These are phyloP conservation scores for Melolontha melolontha DNA, from an alignment of 2,888 invertebrate species.

Conservation along the genomic window DNA sequence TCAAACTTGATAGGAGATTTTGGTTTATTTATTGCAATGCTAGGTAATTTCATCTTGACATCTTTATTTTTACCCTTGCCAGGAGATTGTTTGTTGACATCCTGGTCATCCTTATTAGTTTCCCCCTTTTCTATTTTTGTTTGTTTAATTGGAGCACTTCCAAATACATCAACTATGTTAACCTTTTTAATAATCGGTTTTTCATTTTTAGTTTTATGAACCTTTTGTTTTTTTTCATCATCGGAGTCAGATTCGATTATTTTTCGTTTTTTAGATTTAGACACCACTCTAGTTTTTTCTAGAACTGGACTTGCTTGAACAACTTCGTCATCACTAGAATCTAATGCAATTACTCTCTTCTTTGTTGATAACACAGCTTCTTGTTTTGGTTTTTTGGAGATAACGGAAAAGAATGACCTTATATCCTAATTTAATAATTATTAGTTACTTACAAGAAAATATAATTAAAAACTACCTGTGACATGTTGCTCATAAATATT, in stretches of 20 bases:
- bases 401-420: conserved; percentile 69
- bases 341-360: conserved; percentile 63
- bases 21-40: conserved; percentile 37
- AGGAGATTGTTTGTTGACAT: conserved; percentile 26
- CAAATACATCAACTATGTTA: conserved; percentile 71
- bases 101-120: conserved; percentile 35
- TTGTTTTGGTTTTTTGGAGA: conserved; percentile 55
- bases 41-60: conserved; percentile 21
- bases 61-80: neutral
- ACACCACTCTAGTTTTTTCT: conserved; percentile 47
- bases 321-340: conserved; percentile 70
- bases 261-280: conserved; percentile 55
- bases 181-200: conserved; percentile 58
- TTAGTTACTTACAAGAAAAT: conserved; percentile 1
- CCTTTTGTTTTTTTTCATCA: conserved; percentile 53
- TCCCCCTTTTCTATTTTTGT: conserved; percentile 59
- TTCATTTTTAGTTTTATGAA: conserved; percentile 61
- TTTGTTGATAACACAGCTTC: conserved; percentile 53
- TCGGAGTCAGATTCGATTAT: conserved; percentile 56
- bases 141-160: conserved; percentile 71
- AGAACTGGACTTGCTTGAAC: conserved; percentile 69
- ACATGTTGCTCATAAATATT: conserved; percentile 2
- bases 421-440: conserved; percentile 69
- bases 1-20: conserved; percentile 51
- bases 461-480: conserved; percentile 6